Evolutionary conservation across 2,113 vertebrate species (phyloP).

Genomic region (Siphamia tubifer): DNA sequence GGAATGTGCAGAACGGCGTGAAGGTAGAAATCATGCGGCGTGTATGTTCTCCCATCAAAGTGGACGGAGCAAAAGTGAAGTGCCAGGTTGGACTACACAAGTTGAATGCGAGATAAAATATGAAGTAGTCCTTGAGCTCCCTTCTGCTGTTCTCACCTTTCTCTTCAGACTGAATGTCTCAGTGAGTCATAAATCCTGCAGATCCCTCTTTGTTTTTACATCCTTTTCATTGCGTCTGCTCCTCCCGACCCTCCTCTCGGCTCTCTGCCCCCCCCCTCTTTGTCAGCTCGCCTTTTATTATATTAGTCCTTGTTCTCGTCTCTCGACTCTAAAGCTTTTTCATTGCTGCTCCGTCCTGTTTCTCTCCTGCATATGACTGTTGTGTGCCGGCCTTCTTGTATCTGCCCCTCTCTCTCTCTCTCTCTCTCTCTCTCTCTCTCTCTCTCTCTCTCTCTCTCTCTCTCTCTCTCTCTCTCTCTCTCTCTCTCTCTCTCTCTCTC

Average conservation of each 20-base stretch:
- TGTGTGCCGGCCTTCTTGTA: neutral
- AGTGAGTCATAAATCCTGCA: constrained; percentile 4
- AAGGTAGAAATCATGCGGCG: neutral
- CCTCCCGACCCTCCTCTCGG: neutral
- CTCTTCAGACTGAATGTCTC: neutral
- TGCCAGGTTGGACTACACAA: neutral
- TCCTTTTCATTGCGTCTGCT: neutral
- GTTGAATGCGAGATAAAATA: neutral
- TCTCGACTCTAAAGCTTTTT: neutral
- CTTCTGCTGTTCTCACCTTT: constrained; percentile 7
- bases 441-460: neutral
- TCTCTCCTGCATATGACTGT: neutral
- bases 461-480: neutral
- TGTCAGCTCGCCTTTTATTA: neutral
- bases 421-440: neutral
- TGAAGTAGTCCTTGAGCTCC: neutral
- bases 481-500: neutral
- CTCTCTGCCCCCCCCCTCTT: neutral
- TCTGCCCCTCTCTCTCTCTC: neutral
- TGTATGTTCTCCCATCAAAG: constrained; percentile 8
- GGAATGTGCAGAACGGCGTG: neutral
- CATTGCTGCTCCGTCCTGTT: neutral
- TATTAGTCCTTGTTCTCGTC: neutral
- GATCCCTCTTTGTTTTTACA: neutral
- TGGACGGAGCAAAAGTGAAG: neutral